These are phyloP conservation scores for Rhabditophanes sp. DNA, from an alignment of 2,888 invertebrate genomes.

Conservation along the genomic window DNA sequence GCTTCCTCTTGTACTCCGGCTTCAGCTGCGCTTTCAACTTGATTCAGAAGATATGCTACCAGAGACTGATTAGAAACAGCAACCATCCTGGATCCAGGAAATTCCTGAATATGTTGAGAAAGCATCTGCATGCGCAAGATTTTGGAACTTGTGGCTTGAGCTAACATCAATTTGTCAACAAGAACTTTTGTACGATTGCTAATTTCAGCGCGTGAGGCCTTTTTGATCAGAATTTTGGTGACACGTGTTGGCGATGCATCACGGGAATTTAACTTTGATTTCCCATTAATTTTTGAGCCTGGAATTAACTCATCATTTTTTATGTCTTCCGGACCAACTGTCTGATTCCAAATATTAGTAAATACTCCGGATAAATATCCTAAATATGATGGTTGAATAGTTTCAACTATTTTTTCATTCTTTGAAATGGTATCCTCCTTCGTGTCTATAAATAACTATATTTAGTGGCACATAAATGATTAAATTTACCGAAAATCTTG, in stretches of 20 bases:
- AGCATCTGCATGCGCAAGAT: constrained; percentile 20
- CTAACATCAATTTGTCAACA: constrained; percentile 15
- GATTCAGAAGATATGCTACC: constrained; percentile 18
- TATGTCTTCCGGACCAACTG: background rate
- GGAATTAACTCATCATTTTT: too few relatives aligned
- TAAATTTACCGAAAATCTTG: too few relatives aligned
- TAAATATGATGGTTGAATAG: constrained; percentile 10
- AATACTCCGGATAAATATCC: constrained; percentile 12
- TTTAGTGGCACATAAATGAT: too few relatives aligned
- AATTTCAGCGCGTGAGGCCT: constrained; percentile 22
- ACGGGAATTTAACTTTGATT: background rate
- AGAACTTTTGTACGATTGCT: constrained; percentile 18
- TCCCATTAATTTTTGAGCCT: constrained; percentile 2
- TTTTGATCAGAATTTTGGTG: constrained; percentile 9
- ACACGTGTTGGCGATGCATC: background rate
- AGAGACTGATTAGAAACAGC: constrained; percentile 19
- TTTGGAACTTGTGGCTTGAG: constrained; percentile 17
- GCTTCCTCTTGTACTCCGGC: constrained; percentile 18
- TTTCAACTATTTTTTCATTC: constrained; percentile 4
- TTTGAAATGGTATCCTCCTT: constrained; percentile 1
- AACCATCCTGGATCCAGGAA: constrained; percentile 24
- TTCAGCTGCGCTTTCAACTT: constrained; percentile 12
- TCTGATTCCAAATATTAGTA: constrained; percentile 7
- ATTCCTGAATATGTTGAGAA: constrained; percentile 24
- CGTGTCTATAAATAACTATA: too few relatives aligned